A percentile compares a stretch with the other conserved stretches of the same genome.
These are phyloP conservation scores for Peromyscus nudipes DNA, from an alignment of 2,797 vertebrate genomes.

Conservation along the genomic window DNA sequence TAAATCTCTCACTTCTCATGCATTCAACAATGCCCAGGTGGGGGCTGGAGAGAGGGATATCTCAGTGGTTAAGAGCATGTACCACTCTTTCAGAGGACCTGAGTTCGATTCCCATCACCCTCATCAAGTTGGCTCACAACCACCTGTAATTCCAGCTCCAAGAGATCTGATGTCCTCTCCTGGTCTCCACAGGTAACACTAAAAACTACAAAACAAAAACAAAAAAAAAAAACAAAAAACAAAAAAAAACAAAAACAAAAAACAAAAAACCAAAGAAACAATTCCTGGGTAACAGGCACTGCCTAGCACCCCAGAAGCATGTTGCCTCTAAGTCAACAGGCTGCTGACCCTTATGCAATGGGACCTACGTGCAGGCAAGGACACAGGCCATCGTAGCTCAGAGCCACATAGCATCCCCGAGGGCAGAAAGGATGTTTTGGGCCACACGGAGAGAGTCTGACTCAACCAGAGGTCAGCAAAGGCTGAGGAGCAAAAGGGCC, in stretches of 20 bases:
- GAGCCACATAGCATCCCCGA: not conserved
- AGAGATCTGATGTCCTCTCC: not conserved
- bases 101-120: not conserved
- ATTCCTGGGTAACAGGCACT: not conserved
- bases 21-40: not conserved
- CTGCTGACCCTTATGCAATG: fast-evolving
- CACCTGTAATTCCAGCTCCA: not conserved
- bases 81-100: not conserved
- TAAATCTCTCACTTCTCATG: not conserved
- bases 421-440: not conserved
- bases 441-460: not conserved
- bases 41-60: not conserved
- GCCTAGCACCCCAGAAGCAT: not conserved
- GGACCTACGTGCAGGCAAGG: not conserved
- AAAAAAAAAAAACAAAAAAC: too few species aligned
- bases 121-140: not conserved
- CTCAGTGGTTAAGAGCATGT: not conserved
- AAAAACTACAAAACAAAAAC: not conserved
- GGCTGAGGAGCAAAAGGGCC: not conserved
- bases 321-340: not conserved
- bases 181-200: not conserved
- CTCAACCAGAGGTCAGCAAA: not conserved
- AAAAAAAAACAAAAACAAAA: not conserved
- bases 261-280: not conserved
- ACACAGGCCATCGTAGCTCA: not conserved